Percentiles rank a stretch among this genome's conserved stretches.
Conservation (phyloP, 37 sponge, comb jelly and placozoan genomes). For the Diacarnus erythraeanus region DNA sequence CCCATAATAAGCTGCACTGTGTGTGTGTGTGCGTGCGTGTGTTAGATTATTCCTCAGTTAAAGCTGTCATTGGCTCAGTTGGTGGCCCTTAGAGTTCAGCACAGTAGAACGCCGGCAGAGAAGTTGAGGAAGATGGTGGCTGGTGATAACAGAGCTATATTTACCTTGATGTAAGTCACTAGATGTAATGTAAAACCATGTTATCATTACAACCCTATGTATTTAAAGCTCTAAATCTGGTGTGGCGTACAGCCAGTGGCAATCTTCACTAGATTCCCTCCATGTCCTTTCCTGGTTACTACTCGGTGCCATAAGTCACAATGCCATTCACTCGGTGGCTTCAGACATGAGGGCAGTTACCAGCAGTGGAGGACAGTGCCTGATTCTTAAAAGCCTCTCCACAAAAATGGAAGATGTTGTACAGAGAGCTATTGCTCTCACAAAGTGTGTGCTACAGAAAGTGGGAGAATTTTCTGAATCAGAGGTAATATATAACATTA, state of each 20-base stretch:
- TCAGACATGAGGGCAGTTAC: conserved; percentile 12
- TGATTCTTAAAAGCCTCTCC: conserved; percentile 25
- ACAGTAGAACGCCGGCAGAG: conserved; percentile 10
- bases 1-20: not conserved
- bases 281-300: conserved; percentile 40
- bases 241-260: not conserved
- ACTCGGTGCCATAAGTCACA: conserved; percentile 43
- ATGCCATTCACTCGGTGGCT: conserved; percentile 11
- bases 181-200: not conserved
- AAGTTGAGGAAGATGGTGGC: not conserved
- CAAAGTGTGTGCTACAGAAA: conserved; percentile 18
- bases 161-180: not conserved
- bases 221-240: not conserved
- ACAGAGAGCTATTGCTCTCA: not conserved
- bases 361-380: conserved; percentile 4
- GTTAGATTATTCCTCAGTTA: conserved; percentile 25
- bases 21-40: not conserved
- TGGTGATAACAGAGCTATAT: conserved; percentile 14
- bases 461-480: not conserved
- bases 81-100: conserved; percentile 41
- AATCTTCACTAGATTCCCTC: not conserved
- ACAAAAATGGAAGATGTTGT: conserved; percentile 12
- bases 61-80: conserved; percentile 42
- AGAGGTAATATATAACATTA: not conserved
- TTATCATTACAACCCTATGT: not conserved